A percentile compares a stretch with the other conserved stretches of the same genome.
Conservation (phyloP, 2,888 invertebrate species). For the Rotaria macrura region DNA sequence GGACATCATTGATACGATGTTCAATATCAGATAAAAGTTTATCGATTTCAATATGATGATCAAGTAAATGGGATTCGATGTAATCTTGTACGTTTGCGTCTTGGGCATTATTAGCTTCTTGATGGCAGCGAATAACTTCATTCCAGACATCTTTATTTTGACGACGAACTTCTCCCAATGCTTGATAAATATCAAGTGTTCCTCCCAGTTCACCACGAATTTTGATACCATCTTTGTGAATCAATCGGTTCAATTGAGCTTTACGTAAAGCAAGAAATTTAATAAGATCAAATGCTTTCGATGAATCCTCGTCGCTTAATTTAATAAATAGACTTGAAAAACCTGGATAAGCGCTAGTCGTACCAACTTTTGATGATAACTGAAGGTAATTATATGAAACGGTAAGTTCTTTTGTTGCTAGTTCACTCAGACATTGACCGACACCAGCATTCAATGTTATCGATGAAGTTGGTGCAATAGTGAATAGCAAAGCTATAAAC, state of each 20-base stretch:
- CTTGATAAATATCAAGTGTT: not conserved
- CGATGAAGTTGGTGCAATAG: not conserved
- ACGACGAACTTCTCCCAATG: not conserved
- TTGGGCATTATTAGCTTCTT: not conserved
- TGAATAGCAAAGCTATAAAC: not conserved
- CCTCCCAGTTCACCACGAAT: not conserved
- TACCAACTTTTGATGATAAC: not conserved
- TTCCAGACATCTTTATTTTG: not conserved
- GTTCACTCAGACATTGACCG: not conserved
- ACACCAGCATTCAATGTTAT: not conserved
- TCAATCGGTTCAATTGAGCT: not conserved
- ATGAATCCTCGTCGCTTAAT: not conserved
- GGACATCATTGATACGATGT: not conserved
- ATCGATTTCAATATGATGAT: not conserved
- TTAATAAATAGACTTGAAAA: not conserved
- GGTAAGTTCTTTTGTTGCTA: not conserved
- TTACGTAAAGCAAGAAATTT: constrained; percentile 1
- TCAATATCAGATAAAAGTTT: not conserved
- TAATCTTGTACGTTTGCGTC: not conserved
- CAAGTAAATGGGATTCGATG: not conserved
- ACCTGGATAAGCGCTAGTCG: not conserved
- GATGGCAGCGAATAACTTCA: not conserved
- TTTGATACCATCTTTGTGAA: not conserved
- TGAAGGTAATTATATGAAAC: not conserved
- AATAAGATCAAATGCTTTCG: not conserved